phyloP scores from a whole-genome alignment of 2,888 invertebrate genomes.

The Molanna angustata region DNA sequence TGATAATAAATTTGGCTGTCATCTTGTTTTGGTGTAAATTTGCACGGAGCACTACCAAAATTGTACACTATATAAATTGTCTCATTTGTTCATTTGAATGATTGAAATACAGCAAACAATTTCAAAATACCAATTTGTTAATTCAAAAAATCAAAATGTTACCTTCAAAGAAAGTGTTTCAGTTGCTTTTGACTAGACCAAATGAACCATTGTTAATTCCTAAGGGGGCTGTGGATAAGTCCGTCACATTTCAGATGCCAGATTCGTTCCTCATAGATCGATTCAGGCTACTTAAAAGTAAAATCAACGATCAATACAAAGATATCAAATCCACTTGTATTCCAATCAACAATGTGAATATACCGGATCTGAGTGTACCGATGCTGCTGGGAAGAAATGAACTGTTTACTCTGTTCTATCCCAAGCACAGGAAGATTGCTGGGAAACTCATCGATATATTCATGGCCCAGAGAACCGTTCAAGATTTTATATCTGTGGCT shows the following conservation, averaged over 20 bases:
- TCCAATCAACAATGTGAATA: slow-evolving; percentile 49
- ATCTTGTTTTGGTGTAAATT: no score
- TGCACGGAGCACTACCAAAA: no score
- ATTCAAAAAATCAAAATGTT: no score
- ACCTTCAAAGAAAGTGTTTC: no score
- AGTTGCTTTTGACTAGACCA: slow-evolving; percentile 41
- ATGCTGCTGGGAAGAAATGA: slow-evolving; percentile 57
- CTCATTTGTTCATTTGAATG: no score
- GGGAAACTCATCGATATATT: slow-evolving; percentile 66
- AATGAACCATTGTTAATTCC: slow-evolving; percentile 63
- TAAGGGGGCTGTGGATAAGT: slow-evolving; percentile 55
- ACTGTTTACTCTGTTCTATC: slow-evolving; percentile 73
- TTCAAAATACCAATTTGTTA: no score
- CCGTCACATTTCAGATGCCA: slow-evolving; percentile 54
- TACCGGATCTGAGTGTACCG: slow-evolving; percentile 59
- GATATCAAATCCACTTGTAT: slow-evolving; percentile 51
- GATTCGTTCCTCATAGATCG: slow-evolving; percentile 42
- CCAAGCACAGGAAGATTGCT: slow-evolving; percentile 68
- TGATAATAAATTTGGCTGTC: no score
- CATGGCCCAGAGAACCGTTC: slow-evolving; percentile 56
- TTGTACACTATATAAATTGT: no score
- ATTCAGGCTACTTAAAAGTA: background rate
- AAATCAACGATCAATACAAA: slow-evolving; percentile 61
- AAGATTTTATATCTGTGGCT: slow-evolving; percentile 54
- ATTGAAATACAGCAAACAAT: no score